Percentiles rank a stretch among this genome's conserved stretches.
These are phyloP conservation scores for Arbacia lixula DNA, from an alignment of 53 echinoderm and acorn worm genomes.

Conservation along the genomic window DNA sequence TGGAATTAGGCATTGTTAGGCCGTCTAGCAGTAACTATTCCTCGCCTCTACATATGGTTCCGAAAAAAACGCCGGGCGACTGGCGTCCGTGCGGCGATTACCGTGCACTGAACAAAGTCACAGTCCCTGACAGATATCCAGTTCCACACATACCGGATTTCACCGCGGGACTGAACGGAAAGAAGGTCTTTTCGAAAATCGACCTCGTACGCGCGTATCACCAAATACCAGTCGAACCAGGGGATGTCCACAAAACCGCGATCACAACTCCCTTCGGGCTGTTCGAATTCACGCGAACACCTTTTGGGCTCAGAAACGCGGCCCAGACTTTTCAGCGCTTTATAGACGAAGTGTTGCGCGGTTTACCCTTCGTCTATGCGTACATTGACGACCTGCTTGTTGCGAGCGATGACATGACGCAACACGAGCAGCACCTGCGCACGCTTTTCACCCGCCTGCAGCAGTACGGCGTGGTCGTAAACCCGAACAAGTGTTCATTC, in stretches of 20 bases:
- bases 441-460: conserved; percentile 38
- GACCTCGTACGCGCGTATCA: conserved; percentile 48
- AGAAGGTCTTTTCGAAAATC: conserved; percentile 36
- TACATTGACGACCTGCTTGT: conserved; percentile 63
- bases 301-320: conserved; percentile 66
- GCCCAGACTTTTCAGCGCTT: conserved; percentile 65
- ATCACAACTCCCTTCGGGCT: conserved; percentile 66
- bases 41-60: conserved; percentile 52
- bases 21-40: conserved; percentile 44
- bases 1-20: conserved; percentile 20
- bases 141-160: conserved; percentile 55
- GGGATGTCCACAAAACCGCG: too few species aligned
- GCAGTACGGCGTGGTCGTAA: conserved; percentile 58
- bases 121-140: conserved; percentile 35
- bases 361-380: conserved; percentile 36
- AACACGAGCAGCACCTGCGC: conserved; percentile 48
- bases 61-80: conserved; percentile 39
- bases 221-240: conserved; percentile 48
- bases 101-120: conserved; percentile 30
- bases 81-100: conserved; percentile 65
- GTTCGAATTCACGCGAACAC: conserved; percentile 67
- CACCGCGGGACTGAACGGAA: conserved; percentile 8
- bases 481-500: conserved; percentile 48
- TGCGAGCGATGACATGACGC: conserved; percentile 5
- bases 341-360: conserved; percentile 50